These are phyloP conservation scores for Microplitis demolitor DNA, from an alignment of 1,140 invertebrate species.

Conservation along the genomic window DNA sequence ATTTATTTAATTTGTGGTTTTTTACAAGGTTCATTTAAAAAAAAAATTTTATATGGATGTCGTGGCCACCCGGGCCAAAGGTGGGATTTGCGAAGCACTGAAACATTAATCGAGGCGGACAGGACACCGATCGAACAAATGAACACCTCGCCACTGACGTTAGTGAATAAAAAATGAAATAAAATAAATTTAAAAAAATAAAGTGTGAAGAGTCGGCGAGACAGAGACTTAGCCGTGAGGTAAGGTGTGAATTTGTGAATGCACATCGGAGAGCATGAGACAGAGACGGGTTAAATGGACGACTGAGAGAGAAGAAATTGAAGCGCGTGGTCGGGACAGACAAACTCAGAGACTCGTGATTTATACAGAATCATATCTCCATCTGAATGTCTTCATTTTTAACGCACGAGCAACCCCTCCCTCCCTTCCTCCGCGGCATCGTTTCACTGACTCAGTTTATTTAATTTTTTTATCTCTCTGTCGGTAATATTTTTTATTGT, in stretches of 20 bases:
- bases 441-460: constrained; percentile 8
- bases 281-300: not conserved
- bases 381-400: constrained; percentile 55
- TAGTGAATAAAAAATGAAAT: not conserved
- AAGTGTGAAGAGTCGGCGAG: constrained; percentile 3
- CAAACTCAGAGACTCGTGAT: constrained; percentile 35
- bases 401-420: constrained; percentile 36
- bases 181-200: not conserved
- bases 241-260: constrained; percentile 14
- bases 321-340: constrained; percentile 11
- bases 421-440: constrained; percentile 21
- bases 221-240: not conserved
- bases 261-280: not conserved
- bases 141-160: too few relatives aligned
- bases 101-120: not conserved
- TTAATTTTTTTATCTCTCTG: not conserved
- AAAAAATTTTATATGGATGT: not conserved
- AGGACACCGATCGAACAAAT: not conserved
- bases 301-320: not conserved
- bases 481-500: too few relatives aligned
- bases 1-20: too few relatives aligned
- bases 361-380: constrained; percentile 54
- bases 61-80: too few relatives aligned
- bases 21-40: not conserved
- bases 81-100: too few relatives aligned